Conservation (phyloP, 2,888 invertebrate genomes). For the Philopedon plagiatum region DNA sequence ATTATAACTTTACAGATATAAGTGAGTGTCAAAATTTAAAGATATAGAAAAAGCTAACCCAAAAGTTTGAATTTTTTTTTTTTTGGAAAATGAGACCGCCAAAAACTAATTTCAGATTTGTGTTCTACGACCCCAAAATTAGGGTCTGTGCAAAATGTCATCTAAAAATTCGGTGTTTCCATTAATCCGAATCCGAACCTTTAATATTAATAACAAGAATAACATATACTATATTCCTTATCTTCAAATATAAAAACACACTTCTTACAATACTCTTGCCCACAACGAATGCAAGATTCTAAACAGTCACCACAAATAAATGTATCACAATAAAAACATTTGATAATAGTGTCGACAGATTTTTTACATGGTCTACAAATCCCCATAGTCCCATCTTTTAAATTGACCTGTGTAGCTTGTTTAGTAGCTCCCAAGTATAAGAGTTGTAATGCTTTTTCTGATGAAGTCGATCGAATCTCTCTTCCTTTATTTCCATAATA, state of each 20-base stretch:
- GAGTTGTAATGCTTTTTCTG: slow-evolving; percentile 40
- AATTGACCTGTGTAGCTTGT: slow-evolving; percentile 25
- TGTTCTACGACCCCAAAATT: too few species aligned
- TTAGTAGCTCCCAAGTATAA: slow-evolving; percentile 34
- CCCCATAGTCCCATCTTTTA: not conserved
- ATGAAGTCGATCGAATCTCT: slow-evolving; percentile 24
- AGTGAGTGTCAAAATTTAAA: too few species aligned
- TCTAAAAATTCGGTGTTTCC: too few species aligned
- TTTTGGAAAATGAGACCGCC: too few species aligned
- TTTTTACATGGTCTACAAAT: slow-evolving; percentile 24
- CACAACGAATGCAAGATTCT: slow-evolving; percentile 27
- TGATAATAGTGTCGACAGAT: slow-evolving; percentile 13
- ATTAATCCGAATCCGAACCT: too few species aligned
- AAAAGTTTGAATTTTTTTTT: too few species aligned
- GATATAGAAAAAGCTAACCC: too few species aligned
- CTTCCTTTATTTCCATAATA: slow-evolving; percentile 11
- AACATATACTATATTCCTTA: slow-evolving; percentile 31
- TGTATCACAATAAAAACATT: slow-evolving; percentile 42
- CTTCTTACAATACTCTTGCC: slow-evolving; percentile 34
- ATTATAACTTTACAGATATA: too few species aligned
- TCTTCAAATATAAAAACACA: slow-evolving; percentile 33
- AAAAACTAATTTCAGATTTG: too few species aligned
- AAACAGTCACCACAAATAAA: slow-evolving; percentile 26
- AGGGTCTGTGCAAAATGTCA: too few species aligned
- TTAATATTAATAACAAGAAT: slow-evolving; percentile 44